Evolutionary conservation across 2,797 vertebrate genomes (phyloP), one percentile per base, ranked within the genome.

Genomic region (Acanthiza pusilla): DNA sequence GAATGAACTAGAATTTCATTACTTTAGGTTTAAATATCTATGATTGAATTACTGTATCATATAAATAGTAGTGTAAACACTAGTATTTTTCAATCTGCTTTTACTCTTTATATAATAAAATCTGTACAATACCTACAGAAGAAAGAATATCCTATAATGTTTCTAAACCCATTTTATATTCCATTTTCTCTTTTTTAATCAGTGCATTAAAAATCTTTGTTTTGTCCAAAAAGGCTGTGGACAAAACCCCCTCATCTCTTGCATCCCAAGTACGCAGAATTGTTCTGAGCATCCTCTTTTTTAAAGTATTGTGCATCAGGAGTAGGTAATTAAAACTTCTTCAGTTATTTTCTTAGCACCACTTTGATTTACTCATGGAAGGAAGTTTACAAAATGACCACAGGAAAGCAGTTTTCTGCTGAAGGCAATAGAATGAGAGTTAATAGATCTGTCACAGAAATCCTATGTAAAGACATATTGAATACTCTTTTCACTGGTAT

Each of bases 391-490:
- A 73, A 67, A 95, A 73, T 71, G 40, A 63, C 70, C 60, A 76
- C 32, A 66, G 47, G 18, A 96, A 75, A 79, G 62, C 53, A 72
- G 34, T 86, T 96, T 91, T 94, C 54, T 88, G 36, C 45, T 89
- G 63, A 91, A 90, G 26, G 57, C 43, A 82, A 38, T 55, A 63
- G 60, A 90, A 78, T 38, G 54, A 73, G 30, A 86, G 40, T 76
- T 70, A 88, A 88, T 75, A 90, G 80, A 73, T 78, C 58, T 91
- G 38, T 79, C 67, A 85, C 48, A 87, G 71, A 93, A 91, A 73
- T 88, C 53, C 53, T 85, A 4, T 67, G 32, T 75, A 86, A 91
- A 83, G 65, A 53, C 51, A 20, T 84, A 54, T 26, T 60, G 47
- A 89, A 51, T 89, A 75, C 47, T 55, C 45, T 79, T 76, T 93